Conservation (phyloP, 2,113 vertebrate species). For the Dasyprocta punctata region DNA sequence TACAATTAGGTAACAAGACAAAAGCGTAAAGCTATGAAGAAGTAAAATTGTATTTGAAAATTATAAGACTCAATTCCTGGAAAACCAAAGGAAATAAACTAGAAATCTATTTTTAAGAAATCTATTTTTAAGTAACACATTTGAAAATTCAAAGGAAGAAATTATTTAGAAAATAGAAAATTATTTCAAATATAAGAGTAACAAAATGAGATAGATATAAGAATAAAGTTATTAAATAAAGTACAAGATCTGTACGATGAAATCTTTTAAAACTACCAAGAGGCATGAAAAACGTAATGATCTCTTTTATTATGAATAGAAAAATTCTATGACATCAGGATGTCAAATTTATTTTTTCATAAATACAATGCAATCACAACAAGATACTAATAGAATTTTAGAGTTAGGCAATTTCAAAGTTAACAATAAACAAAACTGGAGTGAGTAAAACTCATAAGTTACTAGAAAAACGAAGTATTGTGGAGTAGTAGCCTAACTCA, state of each 20-base stretch:
- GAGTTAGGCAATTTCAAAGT: neutral
- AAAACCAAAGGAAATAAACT: neutral
- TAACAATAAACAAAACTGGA: neutral
- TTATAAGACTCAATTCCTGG: neutral
- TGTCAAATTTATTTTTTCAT: slow-evolving; percentile 16
- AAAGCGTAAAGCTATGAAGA: neutral
- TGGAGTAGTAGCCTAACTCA: slow-evolving; percentile 8
- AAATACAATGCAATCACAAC: neutral
- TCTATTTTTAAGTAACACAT: neutral
- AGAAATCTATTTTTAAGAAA: slow-evolving; percentile 4
- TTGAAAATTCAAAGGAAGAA: neutral
- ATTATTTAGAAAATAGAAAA: neutral
- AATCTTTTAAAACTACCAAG: slow-evolving; percentile 8
- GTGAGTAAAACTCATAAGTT: neutral
- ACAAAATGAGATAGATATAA: neutral
- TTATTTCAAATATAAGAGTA: neutral
- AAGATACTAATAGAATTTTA: neutral
- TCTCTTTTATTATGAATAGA: neutral
- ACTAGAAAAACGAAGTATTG: neutral
- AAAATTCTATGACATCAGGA: neutral
- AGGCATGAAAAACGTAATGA: neutral
- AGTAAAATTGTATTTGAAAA: neutral
- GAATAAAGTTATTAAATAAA: slow-evolving; percentile 10
- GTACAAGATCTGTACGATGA: neutral
- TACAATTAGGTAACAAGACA: neutral